phyloP scores from a whole-genome alignment of 1,140 invertebrate genomes.

The Medauroidea extradentata region DNA sequence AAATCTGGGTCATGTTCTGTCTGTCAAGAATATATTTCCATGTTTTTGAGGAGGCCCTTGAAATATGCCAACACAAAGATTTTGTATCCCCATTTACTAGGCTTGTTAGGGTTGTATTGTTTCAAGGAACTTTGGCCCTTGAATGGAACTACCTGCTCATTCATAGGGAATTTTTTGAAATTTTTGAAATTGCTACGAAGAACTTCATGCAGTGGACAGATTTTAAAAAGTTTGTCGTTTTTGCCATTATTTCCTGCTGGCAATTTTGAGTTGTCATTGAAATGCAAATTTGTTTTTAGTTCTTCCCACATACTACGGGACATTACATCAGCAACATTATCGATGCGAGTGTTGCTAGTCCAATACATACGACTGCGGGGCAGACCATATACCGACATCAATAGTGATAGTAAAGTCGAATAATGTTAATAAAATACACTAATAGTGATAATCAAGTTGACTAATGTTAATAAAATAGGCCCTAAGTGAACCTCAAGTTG shows the following conservation, averaged over 20 bases:
- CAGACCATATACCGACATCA: neutral
- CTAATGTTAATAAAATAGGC: too few relatives aligned
- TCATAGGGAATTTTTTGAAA: neutral
- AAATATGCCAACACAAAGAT: conserved; percentile 36
- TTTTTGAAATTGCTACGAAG: neutral
- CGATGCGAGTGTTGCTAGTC: neutral
- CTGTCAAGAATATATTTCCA: conserved; percentile 41
- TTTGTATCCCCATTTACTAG: conserved; percentile 46
- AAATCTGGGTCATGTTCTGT: neutral
- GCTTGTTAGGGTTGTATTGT: conserved; percentile 42
- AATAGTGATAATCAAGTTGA: too few relatives aligned
- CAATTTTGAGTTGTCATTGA: conserved; percentile 1
- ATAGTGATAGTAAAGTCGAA: too few relatives aligned
- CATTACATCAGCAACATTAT: neutral
- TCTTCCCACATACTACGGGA: neutral
- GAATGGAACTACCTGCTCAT: conserved; percentile 37
- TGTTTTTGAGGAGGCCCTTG: conserved; percentile 39
- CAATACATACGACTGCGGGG: neutral
- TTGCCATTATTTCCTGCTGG: neutral
- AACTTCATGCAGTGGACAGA: neutral
- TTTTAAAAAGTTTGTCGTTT: conserved; percentile 5
- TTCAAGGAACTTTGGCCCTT: conserved; percentile 41
- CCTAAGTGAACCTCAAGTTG: too few relatives aligned
- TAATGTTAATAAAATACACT: too few relatives aligned
- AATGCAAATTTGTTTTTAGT: conserved; percentile 3